Percentiles rank a stretch among this genome's conserved stretches.
These are phyloP conservation scores for Pissodes strobi DNA, from an alignment of 1,140 invertebrate genomes.

Conservation along the genomic window DNA sequence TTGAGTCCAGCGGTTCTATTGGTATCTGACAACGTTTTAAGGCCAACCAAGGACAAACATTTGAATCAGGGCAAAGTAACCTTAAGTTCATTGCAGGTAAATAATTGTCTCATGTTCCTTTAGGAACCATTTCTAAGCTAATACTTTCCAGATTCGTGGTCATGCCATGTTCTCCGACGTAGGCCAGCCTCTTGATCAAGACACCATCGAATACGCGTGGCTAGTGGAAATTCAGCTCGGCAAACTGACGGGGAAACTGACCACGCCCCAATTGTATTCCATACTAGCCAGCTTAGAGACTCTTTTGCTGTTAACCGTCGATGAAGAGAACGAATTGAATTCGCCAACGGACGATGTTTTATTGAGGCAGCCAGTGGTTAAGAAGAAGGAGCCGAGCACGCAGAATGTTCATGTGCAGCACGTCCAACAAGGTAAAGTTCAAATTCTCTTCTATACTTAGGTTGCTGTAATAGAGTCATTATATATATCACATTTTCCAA, in stretches of 20 bases:
- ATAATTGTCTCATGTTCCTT: no score
- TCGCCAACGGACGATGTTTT: conserved; percentile 61
- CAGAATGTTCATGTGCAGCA: conserved; percentile 44
- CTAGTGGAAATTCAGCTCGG: conserved; percentile 81
- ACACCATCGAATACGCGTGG: conserved; percentile 98
- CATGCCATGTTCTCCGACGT: conserved; percentile 26
- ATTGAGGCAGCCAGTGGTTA: conserved; percentile 41
- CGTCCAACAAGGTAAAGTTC: conserved; percentile 38
- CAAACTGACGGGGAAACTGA: conserved; percentile 79
- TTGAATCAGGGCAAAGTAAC: conserved; percentile 87
- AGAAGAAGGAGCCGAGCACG: conserved; percentile 39
- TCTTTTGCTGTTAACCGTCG: conserved; percentile 81
- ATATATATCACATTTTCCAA: no score
- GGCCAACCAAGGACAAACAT: conserved; percentile 73
- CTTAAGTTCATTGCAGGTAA: conserved; percentile 84
- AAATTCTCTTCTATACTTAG: not conserved
- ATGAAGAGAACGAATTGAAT: conserved; percentile 86
- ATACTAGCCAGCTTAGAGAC: conserved; percentile 87
- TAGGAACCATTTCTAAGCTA: no score
- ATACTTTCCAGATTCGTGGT: conserved; percentile 9
- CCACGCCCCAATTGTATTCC: conserved; percentile 81
- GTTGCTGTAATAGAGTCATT: not conserved
- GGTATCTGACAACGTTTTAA: conserved; percentile 71
- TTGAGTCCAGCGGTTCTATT: conserved; percentile 87
- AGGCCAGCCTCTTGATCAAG: conserved; percentile 74